Percentiles rank a stretch among this genome's conserved stretches.
Evolutionary conservation across 2,888 invertebrate genomes (phyloP).

Genomic region (Drosophila percnosoma): DNA sequence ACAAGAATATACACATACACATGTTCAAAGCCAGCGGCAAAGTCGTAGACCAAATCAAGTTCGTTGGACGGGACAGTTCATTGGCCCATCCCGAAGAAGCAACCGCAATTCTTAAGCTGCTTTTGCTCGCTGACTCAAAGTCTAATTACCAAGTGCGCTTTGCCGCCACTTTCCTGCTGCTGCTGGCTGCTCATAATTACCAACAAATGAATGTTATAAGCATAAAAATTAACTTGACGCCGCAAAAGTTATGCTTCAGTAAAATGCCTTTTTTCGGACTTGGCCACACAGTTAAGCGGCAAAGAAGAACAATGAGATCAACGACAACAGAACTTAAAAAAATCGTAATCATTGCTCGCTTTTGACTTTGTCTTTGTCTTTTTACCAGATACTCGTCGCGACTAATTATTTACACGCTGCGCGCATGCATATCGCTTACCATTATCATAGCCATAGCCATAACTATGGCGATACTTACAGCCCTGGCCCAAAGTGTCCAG

Average conservation of each 20-base stretch:
- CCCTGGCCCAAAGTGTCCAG: constrained; percentile 60
- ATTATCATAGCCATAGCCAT: constrained; percentile 47
- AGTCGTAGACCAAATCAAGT: constrained; percentile 72
- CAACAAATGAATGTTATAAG: constrained; percentile 76
- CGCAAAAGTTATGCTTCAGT: constrained; percentile 76
- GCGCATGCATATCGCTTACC: constrained; percentile 75
- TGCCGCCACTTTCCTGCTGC: constrained; percentile 17
- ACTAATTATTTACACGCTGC: constrained; percentile 76
- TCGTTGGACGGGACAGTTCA: constrained; percentile 74
- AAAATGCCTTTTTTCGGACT: constrained; percentile 65
- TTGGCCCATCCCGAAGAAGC: constrained; percentile 61
- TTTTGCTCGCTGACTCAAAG: constrained; percentile 58
- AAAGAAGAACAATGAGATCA: constrained; percentile 44
- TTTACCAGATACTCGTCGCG: constrained; percentile 28
- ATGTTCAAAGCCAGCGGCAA: constrained; percentile 12
- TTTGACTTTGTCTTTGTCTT: constrained; percentile 41
- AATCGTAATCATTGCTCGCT: constrained; percentile 59
- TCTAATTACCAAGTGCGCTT: constrained; percentile 76
- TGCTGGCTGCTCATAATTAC: constrained; percentile 66
- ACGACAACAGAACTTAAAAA: constrained; percentile 17
- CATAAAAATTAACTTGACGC: constrained; percentile 75
- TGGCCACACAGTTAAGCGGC: constrained; percentile 22
- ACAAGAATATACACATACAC: constrained; percentile 13
- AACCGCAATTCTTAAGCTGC: constrained; percentile 61
- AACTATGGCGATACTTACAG: constrained; percentile 14